A percentile compares a stretch with the other conserved stretches of the same genome.
Evolutionary conservation across 2,888 invertebrate species (phyloP).

Genomic region (Chrysolina americana): DNA sequence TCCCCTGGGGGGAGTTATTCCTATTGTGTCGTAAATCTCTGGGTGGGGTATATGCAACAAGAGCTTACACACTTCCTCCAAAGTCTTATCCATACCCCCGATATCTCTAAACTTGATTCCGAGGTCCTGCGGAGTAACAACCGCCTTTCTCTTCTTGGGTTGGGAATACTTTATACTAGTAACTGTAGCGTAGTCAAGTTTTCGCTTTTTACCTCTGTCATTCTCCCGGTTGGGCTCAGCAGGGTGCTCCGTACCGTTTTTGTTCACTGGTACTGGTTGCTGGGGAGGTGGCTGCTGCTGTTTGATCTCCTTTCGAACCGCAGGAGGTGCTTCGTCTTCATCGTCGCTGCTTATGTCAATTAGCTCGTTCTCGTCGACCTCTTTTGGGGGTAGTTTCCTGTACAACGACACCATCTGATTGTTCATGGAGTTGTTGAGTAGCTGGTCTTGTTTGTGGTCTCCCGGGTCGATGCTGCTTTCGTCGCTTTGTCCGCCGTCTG

Average conservation of each 20-base stretch:
- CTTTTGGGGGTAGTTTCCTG: slow-evolving; percentile 60
- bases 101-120: slow-evolving; percentile 78
- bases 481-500: slow-evolving; percentile 70
- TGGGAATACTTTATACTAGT: slow-evolving; percentile 43
- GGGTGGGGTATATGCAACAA: slow-evolving; percentile 91
- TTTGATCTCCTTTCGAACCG: slow-evolving; percentile 3
- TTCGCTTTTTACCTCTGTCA: slow-evolving; percentile 49
- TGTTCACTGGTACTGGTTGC: slow-evolving; percentile 67
- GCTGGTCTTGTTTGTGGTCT: slow-evolving; percentile 35
- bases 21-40: slow-evolving; percentile 88
- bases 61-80: slow-evolving; percentile 70
- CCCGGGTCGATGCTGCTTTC: slow-evolving; percentile 39
- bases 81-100: slow-evolving; percentile 84
- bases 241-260: slow-evolving; percentile 68
- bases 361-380: slow-evolving; percentile 78
- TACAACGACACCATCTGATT: slow-evolving; percentile 72
- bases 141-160: slow-evolving; percentile 67
- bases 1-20: slow-evolving; percentile 90
- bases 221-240: slow-evolving; percentile 64
- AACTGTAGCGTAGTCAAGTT: slow-evolving; percentile 48
- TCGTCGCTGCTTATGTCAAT: slow-evolving; percentile 87
- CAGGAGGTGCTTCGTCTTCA: slow-evolving; percentile 68
- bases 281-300: slow-evolving; percentile 29
- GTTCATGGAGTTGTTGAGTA: slow-evolving; percentile 60
- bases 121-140: slow-evolving; percentile 64